Evolutionary conservation across 2,113 vertebrate genomes (phyloP).

Genomic region (Nettapus auritus): DNA sequence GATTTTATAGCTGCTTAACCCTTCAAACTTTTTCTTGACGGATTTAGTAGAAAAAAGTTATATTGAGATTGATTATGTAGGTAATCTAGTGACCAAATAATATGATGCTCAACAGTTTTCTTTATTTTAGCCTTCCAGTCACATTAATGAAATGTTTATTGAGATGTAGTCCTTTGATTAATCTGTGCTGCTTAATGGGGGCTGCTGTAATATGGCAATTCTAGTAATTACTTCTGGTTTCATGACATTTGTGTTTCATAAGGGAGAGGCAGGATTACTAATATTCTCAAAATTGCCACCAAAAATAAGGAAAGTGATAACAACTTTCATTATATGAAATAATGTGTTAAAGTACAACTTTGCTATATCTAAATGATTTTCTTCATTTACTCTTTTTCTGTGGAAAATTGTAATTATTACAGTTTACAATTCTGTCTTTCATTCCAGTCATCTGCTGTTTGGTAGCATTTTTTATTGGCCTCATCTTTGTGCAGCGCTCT

Average conservation of each 20-base stretch:
- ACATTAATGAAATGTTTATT: background rate
- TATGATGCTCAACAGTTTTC: background rate
- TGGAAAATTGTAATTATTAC: background rate
- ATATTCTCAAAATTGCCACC: background rate
- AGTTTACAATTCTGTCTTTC: conserved; percentile 47
- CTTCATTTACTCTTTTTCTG: background rate
- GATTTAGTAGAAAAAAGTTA: background rate
- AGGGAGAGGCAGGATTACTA: background rate
- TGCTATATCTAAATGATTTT: background rate
- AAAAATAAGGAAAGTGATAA: background rate
- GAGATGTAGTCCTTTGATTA: background rate
- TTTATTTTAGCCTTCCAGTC: background rate
- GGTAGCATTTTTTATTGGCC: conserved; percentile 90
- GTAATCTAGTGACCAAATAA: background rate
- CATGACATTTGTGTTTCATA: background rate
- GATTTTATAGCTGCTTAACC: background rate
- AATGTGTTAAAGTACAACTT: background rate
- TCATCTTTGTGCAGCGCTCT: conserved; percentile 95
- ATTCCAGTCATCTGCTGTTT: conserved; percentile 88
- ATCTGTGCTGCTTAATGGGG: background rate
- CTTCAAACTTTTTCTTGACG: background rate
- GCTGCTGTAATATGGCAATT: background rate
- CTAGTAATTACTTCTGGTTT: background rate
- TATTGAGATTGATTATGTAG: background rate
- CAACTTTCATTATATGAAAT: background rate